Percentiles rank a stretch among this genome's conserved stretches.
phyloP scores from a whole-genome alignment of 2,888 invertebrate species.

The Cerastoderma edule region DNA sequence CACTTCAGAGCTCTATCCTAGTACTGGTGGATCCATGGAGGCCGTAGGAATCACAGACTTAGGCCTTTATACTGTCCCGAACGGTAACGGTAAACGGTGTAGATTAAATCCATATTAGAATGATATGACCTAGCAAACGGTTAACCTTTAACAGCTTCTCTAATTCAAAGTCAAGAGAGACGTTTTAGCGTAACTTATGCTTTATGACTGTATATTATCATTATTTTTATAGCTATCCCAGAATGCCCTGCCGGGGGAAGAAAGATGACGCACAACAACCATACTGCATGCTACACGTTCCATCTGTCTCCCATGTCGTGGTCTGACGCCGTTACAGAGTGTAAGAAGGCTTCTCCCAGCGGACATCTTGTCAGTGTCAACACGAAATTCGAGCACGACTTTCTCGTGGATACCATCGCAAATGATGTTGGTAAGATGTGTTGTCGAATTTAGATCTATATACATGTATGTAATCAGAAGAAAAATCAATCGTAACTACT shows the following conservation, averaged over 20 bases:
- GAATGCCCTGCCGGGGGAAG: constrained; percentile 23
- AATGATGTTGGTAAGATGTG: constrained; percentile 54
- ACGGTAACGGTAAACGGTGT: too few species aligned
- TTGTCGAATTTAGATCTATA: background rate
- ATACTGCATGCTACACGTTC: constrained; percentile 69
- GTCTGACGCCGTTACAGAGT: constrained; percentile 62
- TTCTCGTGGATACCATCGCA: constrained; percentile 61
- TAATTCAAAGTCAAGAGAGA: too few species aligned
- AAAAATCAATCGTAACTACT: too few species aligned
- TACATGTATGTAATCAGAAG: background rate
- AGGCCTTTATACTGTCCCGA: too few species aligned
- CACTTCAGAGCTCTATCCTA: too few species aligned
- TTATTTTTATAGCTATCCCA: constrained; percentile 15
- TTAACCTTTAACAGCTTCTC: too few species aligned
- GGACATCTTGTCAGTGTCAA: constrained; percentile 63
- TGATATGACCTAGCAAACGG: too few species aligned
- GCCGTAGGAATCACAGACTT: too few species aligned
- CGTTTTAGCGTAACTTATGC: too few species aligned
- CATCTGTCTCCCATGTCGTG: constrained; percentile 63
- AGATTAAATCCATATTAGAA: too few species aligned
- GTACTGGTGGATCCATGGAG: too few species aligned
- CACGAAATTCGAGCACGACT: constrained; percentile 60
- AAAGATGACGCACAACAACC: constrained; percentile 50
- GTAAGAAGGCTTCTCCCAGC: constrained; percentile 60
- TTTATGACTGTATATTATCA: too few species aligned